phyloP scores from a whole-genome alignment of 2,888 invertebrate species.

The Patella caerulea region DNA sequence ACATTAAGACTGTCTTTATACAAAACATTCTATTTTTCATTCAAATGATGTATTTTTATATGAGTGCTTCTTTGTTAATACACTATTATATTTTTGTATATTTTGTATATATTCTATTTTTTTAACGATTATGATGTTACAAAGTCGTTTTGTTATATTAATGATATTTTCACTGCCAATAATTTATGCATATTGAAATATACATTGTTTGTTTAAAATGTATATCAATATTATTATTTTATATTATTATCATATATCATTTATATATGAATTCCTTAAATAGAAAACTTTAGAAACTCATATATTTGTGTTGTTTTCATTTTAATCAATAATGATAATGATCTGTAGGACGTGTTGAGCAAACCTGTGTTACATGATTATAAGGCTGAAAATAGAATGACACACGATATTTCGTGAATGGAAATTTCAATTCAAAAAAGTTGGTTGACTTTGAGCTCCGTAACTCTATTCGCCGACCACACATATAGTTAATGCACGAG shows the following conservation, averaged over 20 bases:
- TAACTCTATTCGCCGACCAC: no score
- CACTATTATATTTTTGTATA: slow-evolving; percentile 4
- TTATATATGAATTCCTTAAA: not conserved
- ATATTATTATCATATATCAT: not conserved
- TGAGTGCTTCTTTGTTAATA: slow-evolving; percentile 8
- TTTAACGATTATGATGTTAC: not conserved
- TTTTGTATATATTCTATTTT: not conserved
- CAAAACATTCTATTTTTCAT: no score
- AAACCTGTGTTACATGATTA: no score
- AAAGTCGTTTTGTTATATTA: not conserved
- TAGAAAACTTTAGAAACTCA: not conserved
- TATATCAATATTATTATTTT: slow-evolving; percentile 7
- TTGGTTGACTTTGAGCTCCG: no score
- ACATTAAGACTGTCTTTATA: no score
- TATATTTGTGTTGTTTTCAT: no score
- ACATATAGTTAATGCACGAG: no score
- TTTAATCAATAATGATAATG: no score
- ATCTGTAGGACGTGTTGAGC: no score
- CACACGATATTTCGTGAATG: no score
- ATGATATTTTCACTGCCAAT: slow-evolving; percentile 10
- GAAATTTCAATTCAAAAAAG: no score
- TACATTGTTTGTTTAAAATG: slow-evolving; percentile 1
- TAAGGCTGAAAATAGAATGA: no score
- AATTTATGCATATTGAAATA: slow-evolving; percentile 7
- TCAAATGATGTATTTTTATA: slow-evolving; percentile 1